These are phyloP conservation scores for Anagyrus pseudococci DNA, from an alignment of 2,888 invertebrate species.

Conservation along the genomic window DNA sequence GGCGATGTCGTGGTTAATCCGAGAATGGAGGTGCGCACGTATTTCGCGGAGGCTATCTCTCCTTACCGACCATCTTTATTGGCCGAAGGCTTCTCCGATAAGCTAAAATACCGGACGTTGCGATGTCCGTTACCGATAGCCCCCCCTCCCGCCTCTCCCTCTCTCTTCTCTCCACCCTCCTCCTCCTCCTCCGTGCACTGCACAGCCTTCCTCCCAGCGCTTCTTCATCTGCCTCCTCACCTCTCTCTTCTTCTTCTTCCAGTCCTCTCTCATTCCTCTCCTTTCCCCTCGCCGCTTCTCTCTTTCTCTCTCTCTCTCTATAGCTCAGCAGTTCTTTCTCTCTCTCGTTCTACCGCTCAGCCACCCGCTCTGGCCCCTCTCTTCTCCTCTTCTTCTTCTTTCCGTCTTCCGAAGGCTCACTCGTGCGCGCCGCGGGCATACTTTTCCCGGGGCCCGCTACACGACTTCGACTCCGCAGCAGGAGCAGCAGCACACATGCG, in stretches of 20 bases:
- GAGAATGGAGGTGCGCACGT: constrained; percentile 47
- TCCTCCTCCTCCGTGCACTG: constrained; percentile 17
- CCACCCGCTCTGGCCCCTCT: too few species aligned
- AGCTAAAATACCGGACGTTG: constrained; percentile 51
- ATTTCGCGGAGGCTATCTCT: constrained; percentile 51
- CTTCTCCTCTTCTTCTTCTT: constrained; percentile 19
- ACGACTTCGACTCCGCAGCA: too few species aligned
- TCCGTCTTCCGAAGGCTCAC: not conserved
- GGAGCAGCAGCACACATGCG: too few species aligned
- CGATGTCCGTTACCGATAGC: constrained; percentile 48
- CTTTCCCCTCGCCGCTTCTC: too few species aligned
- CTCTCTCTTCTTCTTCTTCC: constrained; percentile 6
- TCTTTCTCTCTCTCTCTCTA: too few species aligned
- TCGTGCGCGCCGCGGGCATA: not conserved
- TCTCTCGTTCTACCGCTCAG: too few species aligned
- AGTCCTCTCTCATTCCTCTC: too few species aligned
- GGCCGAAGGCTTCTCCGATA: constrained; percentile 51
- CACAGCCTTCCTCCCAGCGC: not conserved
- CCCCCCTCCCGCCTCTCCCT: constrained; percentile 9
- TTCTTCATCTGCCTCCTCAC: constrained; percentile 15
- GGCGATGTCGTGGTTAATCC: constrained; percentile 47
- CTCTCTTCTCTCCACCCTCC: too few species aligned
- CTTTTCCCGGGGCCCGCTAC: not conserved
- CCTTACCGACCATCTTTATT: constrained; percentile 52
- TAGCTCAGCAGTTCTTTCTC: too few species aligned